A percentile compares a stretch with the other conserved stretches of the same genome.
phyloP scores from a whole-genome alignment of 2,888 invertebrate genomes.

The Agrilus biguttatus region DNA sequence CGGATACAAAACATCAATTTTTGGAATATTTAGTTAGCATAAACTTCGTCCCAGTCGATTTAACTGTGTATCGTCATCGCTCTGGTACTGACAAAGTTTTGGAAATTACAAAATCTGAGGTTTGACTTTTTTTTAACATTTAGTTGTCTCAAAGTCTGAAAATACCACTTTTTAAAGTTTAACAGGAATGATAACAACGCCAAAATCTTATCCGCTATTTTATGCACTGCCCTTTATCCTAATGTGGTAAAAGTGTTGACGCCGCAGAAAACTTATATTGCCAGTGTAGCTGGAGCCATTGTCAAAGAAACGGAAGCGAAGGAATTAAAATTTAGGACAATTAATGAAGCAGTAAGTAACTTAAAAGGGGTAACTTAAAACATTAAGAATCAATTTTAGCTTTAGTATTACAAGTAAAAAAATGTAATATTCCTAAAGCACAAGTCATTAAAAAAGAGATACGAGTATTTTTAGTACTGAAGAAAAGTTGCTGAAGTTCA shows the following conservation, averaged over 20 bases:
- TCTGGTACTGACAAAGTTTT: conserved; percentile 49
- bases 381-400: too few relatives aligned
- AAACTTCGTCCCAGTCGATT: conserved; percentile 59
- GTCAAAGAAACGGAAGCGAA: conserved; percentile 54
- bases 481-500: too few relatives aligned
- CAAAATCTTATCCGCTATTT: conserved; percentile 61
- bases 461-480: not conserved
- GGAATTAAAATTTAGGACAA: conserved; percentile 61
- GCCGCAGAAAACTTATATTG: conserved; percentile 62
- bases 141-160: not conserved
- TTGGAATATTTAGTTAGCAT: conserved; percentile 61
- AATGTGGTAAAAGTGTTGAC: conserved; percentile 76
- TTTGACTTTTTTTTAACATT: conserved; percentile 12
- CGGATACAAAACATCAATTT: conserved; percentile 75
- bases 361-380: conserved; percentile 1
- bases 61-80: conserved; percentile 38
- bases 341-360: conserved; percentile 48
- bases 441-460: too few relatives aligned
- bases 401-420: too few relatives aligned
- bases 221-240: conserved; percentile 88
- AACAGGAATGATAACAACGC: conserved; percentile 63
- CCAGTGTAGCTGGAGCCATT: conserved; percentile 59
- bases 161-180: conserved; percentile 35
- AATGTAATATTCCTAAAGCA: too few relatives aligned
- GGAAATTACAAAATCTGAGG: conserved; percentile 48